Evolutionary conservation across 2,113 vertebrate genomes (phyloP).

Genomic region (Gadus macrocephalus): DNA sequence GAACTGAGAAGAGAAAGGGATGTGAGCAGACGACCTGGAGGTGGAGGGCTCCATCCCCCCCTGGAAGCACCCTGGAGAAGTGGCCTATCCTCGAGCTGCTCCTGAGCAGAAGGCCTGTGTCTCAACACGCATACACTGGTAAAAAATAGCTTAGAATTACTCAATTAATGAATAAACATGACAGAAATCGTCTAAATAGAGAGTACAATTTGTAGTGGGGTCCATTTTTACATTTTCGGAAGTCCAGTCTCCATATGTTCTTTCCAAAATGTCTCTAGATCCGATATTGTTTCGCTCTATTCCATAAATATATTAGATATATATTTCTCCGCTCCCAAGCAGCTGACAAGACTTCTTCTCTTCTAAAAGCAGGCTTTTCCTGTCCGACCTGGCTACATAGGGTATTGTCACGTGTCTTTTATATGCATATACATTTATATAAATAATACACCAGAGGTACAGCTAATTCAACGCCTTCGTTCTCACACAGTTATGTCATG

Average conservation of each 20-base stretch:
- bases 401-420: slow-evolving; percentile 41
- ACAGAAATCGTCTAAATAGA: neutral
- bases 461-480: too few species aligned
- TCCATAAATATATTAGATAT: slow-evolving; percentile 20
- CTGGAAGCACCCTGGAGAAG: neutral
- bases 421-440: slow-evolving; percentile 14
- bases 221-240: too few species aligned
- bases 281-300: too few species aligned
- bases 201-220: neutral
- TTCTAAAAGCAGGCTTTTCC: slow-evolving; percentile 41
- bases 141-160: too few species aligned
- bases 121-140: too few species aligned
- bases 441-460: slow-evolving; percentile 6
- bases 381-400: slow-evolving; percentile 22
- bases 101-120: neutral
- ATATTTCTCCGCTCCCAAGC: slow-evolving; percentile 40
- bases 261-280: too few species aligned
- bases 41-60: neutral
- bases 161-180: neutral
- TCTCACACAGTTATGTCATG: neutral
- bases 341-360: slow-evolving; percentile 30
- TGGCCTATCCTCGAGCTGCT: slow-evolving; percentile 4
- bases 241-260: too few species aligned
- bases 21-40: neutral
- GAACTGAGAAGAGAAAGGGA: slow-evolving; percentile 66